phyloP scores from a whole-genome alignment of 2,888 invertebrate genomes.

The Brenthis daphne region DNA sequence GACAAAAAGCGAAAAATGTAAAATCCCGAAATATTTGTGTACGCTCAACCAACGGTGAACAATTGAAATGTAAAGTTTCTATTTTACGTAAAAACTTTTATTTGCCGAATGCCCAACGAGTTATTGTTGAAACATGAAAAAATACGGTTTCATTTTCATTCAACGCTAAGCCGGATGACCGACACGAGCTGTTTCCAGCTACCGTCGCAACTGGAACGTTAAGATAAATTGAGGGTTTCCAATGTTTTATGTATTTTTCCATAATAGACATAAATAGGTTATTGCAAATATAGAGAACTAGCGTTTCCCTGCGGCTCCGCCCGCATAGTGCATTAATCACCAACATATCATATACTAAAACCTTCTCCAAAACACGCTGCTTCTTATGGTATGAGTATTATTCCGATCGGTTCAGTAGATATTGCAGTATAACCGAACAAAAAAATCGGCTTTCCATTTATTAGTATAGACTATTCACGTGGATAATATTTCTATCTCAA shows the following conservation, averaged over 20 bases:
- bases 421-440: too few species aligned
- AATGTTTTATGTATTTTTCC: constrained; percentile 9
- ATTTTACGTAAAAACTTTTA: constrained; percentile 22
- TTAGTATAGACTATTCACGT: too few species aligned
- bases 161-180: constrained; percentile 21
- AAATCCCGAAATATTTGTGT: constrained; percentile 8
- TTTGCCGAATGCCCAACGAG: constrained; percentile 12
- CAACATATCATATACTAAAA: too few species aligned
- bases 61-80: constrained; percentile 26
- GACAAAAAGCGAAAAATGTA: constrained; percentile 9
- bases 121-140: constrained; percentile 21
- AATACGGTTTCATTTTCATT: constrained; percentile 25
- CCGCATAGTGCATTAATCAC: too few species aligned
- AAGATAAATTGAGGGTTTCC: constrained; percentile 6
- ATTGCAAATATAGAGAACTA: too few species aligned
- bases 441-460: too few species aligned
- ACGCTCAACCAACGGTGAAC: constrained; percentile 7
- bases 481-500: too few species aligned
- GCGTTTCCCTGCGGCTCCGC: too few species aligned
- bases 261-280: neutral
- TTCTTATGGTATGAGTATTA: too few species aligned
- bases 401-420: too few species aligned
- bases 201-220: neutral
- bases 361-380: too few species aligned
- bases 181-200: constrained; percentile 14